These are phyloP conservation scores for Protosalanx chinensis DNA, from an alignment of 2,797 vertebrate genomes.

Conservation along the genomic window DNA sequence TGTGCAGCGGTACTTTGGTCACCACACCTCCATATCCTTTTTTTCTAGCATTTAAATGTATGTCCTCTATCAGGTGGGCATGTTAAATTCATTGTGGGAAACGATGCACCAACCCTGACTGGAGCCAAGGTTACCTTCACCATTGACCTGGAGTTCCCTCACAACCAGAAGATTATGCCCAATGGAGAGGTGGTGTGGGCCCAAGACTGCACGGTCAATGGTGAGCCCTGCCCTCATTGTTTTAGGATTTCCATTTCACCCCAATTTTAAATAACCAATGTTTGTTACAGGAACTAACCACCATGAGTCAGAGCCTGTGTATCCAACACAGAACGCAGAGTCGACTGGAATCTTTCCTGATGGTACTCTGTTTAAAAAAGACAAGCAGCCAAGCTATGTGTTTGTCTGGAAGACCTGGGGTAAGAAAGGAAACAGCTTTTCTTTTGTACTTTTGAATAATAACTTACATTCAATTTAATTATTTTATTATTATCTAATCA, in stretches of 20 bases:
- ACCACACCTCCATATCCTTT: neutral
- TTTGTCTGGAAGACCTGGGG: slow-evolving; percentile 92
- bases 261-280: neutral
- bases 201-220: slow-evolving; percentile 76
- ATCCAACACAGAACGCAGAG: slow-evolving; percentile 57
- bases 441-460: neutral
- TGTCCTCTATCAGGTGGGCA: slow-evolving; percentile 72
- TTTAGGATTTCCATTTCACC: neutral
- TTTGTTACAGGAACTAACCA: slow-evolving; percentile 72
- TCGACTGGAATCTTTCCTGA: slow-evolving; percentile 78
- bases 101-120: slow-evolving; percentile 85
- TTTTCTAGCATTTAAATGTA: neutral
- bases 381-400: slow-evolving; percentile 80
- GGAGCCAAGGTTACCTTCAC: slow-evolving; percentile 85
- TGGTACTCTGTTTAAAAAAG: slow-evolving; percentile 66
- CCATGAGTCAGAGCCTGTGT: slow-evolving; percentile 72
- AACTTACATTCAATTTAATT: neutral
- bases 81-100: slow-evolving; percentile 80
- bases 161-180: slow-evolving; percentile 73
- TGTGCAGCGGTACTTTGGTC: neutral
- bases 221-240: slow-evolving; percentile 56
- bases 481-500: too few relatives aligned
- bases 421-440: slow-evolving; percentile 54
- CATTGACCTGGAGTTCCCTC: slow-evolving; percentile 81
- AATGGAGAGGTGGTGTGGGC: slow-evolving; percentile 83